These are phyloP conservation scores for Pagrus major DNA, from an alignment of 2,113 vertebrate species.

Conservation along the genomic window DNA sequence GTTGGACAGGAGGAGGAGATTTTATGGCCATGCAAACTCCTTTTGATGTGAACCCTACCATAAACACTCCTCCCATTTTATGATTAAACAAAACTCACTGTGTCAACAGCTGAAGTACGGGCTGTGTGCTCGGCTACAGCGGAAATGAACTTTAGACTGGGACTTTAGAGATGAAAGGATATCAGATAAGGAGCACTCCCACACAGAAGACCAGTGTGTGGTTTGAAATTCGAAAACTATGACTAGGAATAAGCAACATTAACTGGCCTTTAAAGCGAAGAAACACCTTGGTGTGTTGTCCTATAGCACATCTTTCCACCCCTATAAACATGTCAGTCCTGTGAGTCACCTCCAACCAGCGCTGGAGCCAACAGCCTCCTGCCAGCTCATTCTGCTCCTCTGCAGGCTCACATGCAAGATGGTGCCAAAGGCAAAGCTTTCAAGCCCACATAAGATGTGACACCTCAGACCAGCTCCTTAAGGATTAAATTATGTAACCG, in stretches of 20 bases:
- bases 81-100: conserved; percentile 32
- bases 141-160: conserved; percentile 75
- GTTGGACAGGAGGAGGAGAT: neutral
- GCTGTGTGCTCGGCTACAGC: neutral
- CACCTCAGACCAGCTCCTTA: conserved; percentile 61
- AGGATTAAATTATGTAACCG: conserved; percentile 56
- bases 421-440: conserved; percentile 63
- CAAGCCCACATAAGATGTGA: conserved; percentile 61
- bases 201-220: conserved; percentile 23
- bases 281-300: conserved; percentile 60
- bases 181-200: conserved; percentile 53
- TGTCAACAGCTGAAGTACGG: conserved; percentile 24
- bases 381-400: conserved; percentile 50
- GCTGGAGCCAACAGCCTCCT: conserved; percentile 50
- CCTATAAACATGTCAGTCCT: conserved; percentile 60
- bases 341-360: conserved; percentile 68
- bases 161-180: conserved; percentile 68
- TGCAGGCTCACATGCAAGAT: conserved; percentile 47
- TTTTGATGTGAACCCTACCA: conserved; percentile 30
- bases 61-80: conserved; percentile 38
- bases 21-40: neutral
- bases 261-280: conserved; percentile 10
- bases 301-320: conserved; percentile 50
- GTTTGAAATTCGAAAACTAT: too few relatives aligned
- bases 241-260: neutral